These are phyloP conservation scores for Nestor notabilis DNA, from an alignment of 2,113 vertebrate species.

Conservation along the genomic window DNA sequence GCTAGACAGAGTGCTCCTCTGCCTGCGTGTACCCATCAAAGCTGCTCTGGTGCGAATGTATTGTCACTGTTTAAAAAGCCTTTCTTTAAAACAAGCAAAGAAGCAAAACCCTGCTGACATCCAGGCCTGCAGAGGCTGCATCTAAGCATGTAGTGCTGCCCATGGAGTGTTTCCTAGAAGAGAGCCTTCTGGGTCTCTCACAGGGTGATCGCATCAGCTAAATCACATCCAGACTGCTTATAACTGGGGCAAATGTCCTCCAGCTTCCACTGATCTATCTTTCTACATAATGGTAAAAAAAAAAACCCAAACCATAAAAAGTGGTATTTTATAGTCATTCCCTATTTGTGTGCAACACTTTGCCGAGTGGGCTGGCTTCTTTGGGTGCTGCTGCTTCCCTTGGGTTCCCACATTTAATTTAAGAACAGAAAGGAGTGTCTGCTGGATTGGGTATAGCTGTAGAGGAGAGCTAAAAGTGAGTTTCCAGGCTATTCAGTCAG, in stretches of 20 bases:
- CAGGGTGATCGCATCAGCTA: not conserved
- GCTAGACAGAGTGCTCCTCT: not conserved
- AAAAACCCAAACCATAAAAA: not conserved
- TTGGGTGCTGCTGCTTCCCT: not conserved
- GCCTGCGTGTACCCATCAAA: not conserved
- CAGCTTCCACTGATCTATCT: not conserved
- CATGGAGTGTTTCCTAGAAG: not conserved
- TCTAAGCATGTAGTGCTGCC: not conserved
- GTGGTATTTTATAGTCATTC: not conserved
- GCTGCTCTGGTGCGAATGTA: not conserved
- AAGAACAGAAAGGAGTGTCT: not conserved
- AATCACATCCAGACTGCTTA: not conserved
- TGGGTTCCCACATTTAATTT: not conserved
- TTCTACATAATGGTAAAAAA: not conserved
- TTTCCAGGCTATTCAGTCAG: not conserved
- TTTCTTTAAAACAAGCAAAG: not conserved
- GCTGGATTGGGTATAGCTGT: not conserved
- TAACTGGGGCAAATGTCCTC: not conserved
- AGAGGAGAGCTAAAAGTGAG: not conserved
- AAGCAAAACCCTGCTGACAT: not conserved
- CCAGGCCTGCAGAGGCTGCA: not conserved
- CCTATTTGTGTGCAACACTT: not conserved
- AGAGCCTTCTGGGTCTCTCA: not conserved
- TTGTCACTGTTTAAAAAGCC: not conserved
- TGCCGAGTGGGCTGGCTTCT: not conserved